Evolutionary conservation across 2,888 invertebrate species (phyloP).

Genomic region (Amiota minor): DNA sequence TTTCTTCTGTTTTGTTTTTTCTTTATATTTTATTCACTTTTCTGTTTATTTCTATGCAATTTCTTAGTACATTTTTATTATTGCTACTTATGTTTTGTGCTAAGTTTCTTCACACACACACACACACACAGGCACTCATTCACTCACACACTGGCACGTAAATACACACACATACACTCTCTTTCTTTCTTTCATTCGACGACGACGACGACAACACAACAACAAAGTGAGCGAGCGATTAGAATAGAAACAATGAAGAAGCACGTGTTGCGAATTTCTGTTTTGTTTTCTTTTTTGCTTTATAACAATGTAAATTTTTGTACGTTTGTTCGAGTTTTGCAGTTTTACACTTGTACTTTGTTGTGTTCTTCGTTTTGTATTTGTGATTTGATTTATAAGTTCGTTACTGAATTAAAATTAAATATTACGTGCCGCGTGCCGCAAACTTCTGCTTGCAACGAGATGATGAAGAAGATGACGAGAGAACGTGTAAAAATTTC

Average conservation of each 20-base stretch:
- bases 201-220: not conserved
- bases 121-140: conserved; percentile 18
- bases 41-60: conserved; percentile 28
- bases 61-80: conserved; percentile 25
- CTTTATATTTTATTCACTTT: conserved; percentile 17
- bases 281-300: no score
- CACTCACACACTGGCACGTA: not conserved
- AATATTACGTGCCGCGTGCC: not conserved
- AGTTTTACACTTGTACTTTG: not conserved
- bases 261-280: conserved; percentile 14
- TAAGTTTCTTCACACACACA: conserved; percentile 34
- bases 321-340: no score
- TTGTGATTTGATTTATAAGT: not conserved
- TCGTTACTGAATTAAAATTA: not conserved
- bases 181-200: no score
- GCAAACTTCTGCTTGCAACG: no score
- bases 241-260: conserved; percentile 7
- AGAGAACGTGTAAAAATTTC: no score
- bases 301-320: not conserved
- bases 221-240: not conserved
- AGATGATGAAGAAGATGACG: no score
- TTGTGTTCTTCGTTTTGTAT: not conserved
- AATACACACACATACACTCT: not conserved
- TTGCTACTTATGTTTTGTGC: conserved; percentile 39
- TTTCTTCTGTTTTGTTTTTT: conserved; percentile 28